These are phyloP conservation scores for Pseudococcus viburni DNA, from an alignment of 2,888 invertebrate genomes.

Conservation along the genomic window DNA sequence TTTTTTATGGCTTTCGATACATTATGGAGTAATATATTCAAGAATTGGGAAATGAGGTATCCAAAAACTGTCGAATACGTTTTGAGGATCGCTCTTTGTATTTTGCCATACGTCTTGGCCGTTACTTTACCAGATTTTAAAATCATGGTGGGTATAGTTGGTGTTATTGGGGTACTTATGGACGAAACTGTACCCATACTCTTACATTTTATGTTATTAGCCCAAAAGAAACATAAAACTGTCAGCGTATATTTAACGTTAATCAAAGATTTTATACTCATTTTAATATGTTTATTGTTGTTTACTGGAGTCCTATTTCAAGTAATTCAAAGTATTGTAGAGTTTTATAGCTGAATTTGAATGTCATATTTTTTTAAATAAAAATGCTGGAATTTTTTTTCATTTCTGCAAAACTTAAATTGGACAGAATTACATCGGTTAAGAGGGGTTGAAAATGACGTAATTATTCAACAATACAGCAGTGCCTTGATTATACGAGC, in stretches of 20 bases:
- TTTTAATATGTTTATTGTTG: neutral
- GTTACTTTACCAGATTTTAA: constrained; percentile 1
- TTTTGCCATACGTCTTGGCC: neutral
- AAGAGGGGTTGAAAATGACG: no score
- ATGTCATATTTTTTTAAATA: no score
- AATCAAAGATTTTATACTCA: neutral
- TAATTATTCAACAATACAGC: no score
- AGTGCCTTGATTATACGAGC: no score
- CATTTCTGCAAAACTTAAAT: no score
- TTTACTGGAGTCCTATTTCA: neutral
- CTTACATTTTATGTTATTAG: neutral
- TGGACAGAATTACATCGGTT: no score
- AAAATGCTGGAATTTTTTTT: no score
- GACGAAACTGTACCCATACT: neutral
- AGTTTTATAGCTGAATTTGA: constrained; percentile 7
- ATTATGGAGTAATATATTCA: constrained; percentile 37
- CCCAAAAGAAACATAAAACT: neutral
- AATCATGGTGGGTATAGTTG: neutral
- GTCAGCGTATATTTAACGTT: neutral
- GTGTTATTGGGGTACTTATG: neutral
- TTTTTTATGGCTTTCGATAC: constrained; percentile 46
- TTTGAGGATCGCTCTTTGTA: neutral
- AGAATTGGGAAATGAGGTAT: neutral
- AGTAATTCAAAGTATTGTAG: neutral
- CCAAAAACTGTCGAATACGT: neutral